Conservation (phyloP, 2,888 invertebrate genomes). For the Drosophila flavopinicola region DNA sequence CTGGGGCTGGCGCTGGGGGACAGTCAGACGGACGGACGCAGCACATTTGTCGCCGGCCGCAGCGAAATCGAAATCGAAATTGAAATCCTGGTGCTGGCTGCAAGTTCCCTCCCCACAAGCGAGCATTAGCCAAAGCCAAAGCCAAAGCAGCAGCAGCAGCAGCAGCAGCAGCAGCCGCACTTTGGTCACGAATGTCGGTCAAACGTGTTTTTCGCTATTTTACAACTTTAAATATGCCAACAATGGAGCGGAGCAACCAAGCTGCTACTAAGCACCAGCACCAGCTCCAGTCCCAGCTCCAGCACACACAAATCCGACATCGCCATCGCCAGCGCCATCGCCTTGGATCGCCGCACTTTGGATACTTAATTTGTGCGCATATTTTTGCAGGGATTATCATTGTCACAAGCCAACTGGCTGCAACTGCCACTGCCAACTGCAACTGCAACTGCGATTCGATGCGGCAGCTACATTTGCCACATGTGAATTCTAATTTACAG, state of each 20-base stretch:
- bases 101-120: conserved; percentile 3
- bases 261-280: conserved; percentile 20
- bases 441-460: conserved; percentile 44
- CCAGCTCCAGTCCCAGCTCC: conserved; percentile 4
- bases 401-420: conserved; percentile 50
- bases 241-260: conserved; percentile 56
- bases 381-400: conserved; percentile 76
- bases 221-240: conserved; percentile 81
- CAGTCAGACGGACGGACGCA: conserved; percentile 25
- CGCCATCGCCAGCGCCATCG: conserved; percentile 16
- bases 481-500: conserved; percentile 58
- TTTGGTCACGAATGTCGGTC: conserved; percentile 78
- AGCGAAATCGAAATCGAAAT: conserved; percentile 76
- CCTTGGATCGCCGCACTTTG: conserved; percentile 48
- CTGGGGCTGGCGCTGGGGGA: too few relatives aligned
- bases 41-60: conserved; percentile 71
- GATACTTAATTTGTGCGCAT: conserved; percentile 78
- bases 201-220: conserved; percentile 79
- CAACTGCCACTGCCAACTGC: conserved; percentile 12
- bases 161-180: conserved; percentile 52
- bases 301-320: too few relatives aligned
- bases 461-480: conserved; percentile 38
- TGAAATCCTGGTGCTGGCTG: conserved; percentile 63
- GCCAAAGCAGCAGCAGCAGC: conserved; percentile 30
- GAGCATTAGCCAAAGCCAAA: conserved; percentile 12